A percentile compares a stretch with the other conserved stretches of the same genome.
Conservation (phyloP, 2,797 vertebrate genomes). For the Neomorphus geoffroyi region DNA sequence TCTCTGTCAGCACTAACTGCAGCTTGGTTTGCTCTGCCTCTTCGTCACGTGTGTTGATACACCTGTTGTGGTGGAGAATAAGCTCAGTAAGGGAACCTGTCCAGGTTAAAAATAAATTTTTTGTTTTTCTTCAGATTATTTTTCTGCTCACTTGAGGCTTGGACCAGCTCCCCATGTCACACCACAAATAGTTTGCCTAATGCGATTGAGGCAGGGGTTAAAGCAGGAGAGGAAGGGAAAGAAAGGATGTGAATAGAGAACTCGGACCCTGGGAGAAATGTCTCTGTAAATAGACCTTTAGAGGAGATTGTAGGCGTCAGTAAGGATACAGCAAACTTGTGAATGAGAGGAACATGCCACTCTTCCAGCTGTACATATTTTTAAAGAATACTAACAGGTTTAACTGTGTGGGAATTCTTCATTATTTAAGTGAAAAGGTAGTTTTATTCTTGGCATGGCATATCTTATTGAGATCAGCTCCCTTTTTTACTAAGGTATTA, state of each 20-base stretch:
- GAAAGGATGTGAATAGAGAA: neutral
- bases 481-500: neutral
- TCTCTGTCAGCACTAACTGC: neutral
- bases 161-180: neutral
- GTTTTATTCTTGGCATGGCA: neutral
- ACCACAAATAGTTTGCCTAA: neutral
- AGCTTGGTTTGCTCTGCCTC: neutral
- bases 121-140: neutral
- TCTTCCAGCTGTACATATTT: constrained; percentile 7
- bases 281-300: neutral
- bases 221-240: neutral
- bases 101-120: constrained; percentile 14
- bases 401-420: constrained; percentile 11
- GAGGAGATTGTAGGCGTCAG: neutral
- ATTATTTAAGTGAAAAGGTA: constrained; percentile 25
- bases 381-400: constrained; percentile 25
- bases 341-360: constrained; percentile 33
- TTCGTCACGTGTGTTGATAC: constrained; percentile 1
- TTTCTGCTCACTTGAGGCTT: constrained; percentile 10
- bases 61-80: constrained; percentile 29
- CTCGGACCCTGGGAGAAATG: neutral
- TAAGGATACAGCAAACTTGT: constrained; percentile 18
- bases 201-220: neutral
- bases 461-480: neutral
- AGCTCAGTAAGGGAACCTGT: neutral